phyloP scores from a whole-genome alignment of 2,113 vertebrate species.

The Podarcis raffonei region DNA sequence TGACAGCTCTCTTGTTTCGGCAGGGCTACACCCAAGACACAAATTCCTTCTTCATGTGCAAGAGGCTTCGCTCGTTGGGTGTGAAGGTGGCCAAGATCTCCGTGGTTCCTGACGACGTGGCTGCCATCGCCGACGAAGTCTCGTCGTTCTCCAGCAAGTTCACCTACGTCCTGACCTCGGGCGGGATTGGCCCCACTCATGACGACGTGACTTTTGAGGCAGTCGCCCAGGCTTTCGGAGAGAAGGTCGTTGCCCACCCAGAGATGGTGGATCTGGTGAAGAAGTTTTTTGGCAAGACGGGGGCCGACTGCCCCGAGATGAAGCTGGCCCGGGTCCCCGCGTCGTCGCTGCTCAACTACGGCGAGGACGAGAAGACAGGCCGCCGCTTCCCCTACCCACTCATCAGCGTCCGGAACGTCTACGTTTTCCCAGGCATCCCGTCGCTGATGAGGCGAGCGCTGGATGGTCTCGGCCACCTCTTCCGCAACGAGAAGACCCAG shows the following conservation, averaged over 20 bases:
- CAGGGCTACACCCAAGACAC: constrained; percentile 94
- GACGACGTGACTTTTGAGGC: constrained; percentile 95
- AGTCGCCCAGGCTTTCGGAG: constrained; percentile 88
- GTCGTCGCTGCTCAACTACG: constrained; percentile 89
- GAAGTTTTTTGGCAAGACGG: constrained; percentile 74
- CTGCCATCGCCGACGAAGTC: constrained; percentile 86
- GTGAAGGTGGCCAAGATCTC: constrained; percentile 87
- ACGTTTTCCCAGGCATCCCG: constrained; percentile 92
- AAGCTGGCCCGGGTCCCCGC: constrained; percentile 87
- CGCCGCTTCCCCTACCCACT: constrained; percentile 81
- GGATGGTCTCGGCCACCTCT: constrained; percentile 83
- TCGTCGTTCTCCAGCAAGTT: constrained; percentile 79
- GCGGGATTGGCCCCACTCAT: constrained; percentile 94
- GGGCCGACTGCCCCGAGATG: constrained; percentile 76
- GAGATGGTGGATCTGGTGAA: constrained; percentile 81
- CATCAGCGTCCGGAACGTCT: constrained; percentile 93
- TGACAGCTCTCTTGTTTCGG: not conserved
- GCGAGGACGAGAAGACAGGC: constrained; percentile 79
- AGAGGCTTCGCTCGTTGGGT: constrained; percentile 84
- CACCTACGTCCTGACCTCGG: constrained; percentile 89
- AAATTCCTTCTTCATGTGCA: constrained; percentile 90
- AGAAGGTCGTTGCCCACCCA: constrained; percentile 80
- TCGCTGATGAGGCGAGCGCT: constrained; percentile 85
- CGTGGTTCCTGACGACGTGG: constrained; percentile 87
- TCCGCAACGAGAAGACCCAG: constrained; percentile 76